Percentiles rank a stretch among this genome's conserved stretches.
phyloP scores from a whole-genome alignment of 2,888 invertebrate species.

The Xestia c-nigrum region DNA sequence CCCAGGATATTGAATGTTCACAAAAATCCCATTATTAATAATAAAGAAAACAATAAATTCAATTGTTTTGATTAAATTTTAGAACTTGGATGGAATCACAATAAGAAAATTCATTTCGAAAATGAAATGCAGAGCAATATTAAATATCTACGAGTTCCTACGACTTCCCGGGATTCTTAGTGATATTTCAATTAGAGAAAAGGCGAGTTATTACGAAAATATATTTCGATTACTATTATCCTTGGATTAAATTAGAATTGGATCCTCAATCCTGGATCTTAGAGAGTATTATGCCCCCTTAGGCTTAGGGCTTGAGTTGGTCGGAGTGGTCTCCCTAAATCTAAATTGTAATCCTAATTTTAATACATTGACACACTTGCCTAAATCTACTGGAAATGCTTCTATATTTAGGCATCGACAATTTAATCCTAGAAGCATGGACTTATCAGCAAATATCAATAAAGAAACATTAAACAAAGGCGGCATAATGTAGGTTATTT shows the following conservation, averaged over 20 bases:
- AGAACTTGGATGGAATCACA: conserved; percentile 60
- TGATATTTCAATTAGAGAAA: conserved; percentile 57
- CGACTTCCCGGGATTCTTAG: conserved; percentile 49
- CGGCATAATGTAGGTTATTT: conserved; percentile 24
- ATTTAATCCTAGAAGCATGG: neutral
- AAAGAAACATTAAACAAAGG: conserved; percentile 25
- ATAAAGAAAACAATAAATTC: conserved; percentile 61
- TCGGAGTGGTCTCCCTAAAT: conserved; percentile 4
- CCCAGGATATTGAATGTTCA: conserved; percentile 45
- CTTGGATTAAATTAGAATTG: conserved; percentile 52
- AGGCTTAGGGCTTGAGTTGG: conserved; percentile 12
- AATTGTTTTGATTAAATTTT: conserved; percentile 66
- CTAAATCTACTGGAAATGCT: conserved; percentile 15
- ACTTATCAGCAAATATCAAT: conserved; percentile 32
- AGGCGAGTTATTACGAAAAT: conserved; percentile 53
- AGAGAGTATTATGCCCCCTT: conserved; percentile 34
- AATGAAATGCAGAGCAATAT: conserved; percentile 64
- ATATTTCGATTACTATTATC: conserved; percentile 55
- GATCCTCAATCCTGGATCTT: conserved; percentile 28
- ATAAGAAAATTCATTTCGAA: conserved; percentile 55
- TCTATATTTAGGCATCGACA: neutral
- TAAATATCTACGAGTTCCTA: conserved; percentile 55
- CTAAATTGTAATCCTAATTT: conserved; percentile 20
- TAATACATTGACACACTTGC: conserved; percentile 8
- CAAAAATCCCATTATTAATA: conserved; percentile 56